Conservation (phyloP, 2,888 invertebrate species). For the Cyclophora albipunctata region DNA sequence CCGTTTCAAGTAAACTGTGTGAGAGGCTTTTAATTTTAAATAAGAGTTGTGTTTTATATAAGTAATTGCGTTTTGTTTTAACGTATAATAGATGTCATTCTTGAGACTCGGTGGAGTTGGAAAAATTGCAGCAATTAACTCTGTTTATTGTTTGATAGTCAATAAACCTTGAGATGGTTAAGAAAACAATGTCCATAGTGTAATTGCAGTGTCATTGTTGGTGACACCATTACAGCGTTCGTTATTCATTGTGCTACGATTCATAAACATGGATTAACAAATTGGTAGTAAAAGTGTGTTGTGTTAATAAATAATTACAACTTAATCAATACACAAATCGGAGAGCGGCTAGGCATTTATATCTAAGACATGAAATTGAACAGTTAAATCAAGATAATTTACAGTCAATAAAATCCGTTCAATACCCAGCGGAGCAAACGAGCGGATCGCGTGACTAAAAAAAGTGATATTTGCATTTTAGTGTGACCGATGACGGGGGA, state of each 20-base stretch:
- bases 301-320: no score
- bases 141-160: conserved; percentile 9
- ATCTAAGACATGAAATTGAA: conserved; percentile 16
- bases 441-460: conserved; percentile 30
- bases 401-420: conserved; percentile 22
- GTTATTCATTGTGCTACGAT: no score
- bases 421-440: conserved; percentile 18
- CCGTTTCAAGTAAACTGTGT: neutral
- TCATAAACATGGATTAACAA: no score
- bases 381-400: conserved; percentile 15
- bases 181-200: conserved; percentile 13
- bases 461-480: conserved; percentile 49
- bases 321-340: no score
- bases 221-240: conserved; percentile 20
- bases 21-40: no score
- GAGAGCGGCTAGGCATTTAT: conserved; percentile 1
- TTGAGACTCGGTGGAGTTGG: conserved; percentile 1
- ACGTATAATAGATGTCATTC: neutral
- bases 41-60: no score
- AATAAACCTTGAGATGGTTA: conserved; percentile 23
- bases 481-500: conserved; percentile 41
- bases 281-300: no score
- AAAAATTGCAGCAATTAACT: conserved; percentile 2
- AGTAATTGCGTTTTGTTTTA: no score
- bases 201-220: conserved; percentile 17